A percentile compares a stretch with the other conserved stretches of the same genome.
Evolutionary conservation across 2,888 invertebrate species (phyloP).

Genomic region (Spilarctia lutea): DNA sequence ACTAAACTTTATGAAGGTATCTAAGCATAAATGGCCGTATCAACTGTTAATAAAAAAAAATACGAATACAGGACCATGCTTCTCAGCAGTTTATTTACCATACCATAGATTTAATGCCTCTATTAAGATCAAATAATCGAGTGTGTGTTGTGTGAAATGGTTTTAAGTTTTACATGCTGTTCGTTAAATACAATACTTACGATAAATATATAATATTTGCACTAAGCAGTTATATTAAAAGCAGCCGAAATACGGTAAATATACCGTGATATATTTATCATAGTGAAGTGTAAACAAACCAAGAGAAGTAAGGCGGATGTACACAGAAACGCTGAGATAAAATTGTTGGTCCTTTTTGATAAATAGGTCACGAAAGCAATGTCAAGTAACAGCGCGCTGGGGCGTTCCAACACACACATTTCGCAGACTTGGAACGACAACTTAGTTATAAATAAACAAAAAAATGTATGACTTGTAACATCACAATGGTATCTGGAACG

Average conservation of each 20-base stretch:
- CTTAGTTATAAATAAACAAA: slow-evolving; percentile 41
- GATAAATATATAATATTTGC: slow-evolving; percentile 39
- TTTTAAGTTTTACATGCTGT: neutral
- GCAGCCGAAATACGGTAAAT: slow-evolving; percentile 48
- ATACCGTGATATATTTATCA: slow-evolving; percentile 64
- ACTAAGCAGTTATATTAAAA: slow-evolving; percentile 47
- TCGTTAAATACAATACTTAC: neutral
- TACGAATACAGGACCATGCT: no score
- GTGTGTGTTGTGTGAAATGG: neutral
- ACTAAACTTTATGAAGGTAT: neutral
- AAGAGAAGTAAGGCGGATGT: slow-evolving; percentile 55
- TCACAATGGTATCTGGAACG: slow-evolving; percentile 12
- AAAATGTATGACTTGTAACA: slow-evolving; percentile 19
- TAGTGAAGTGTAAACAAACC: slow-evolving; percentile 59
- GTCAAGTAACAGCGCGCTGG: slow-evolving; percentile 53
- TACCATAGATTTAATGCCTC: no score
- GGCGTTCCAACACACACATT: slow-evolving; percentile 48
- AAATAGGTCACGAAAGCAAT: slow-evolving; percentile 71
- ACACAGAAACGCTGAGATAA: slow-evolving; percentile 60
- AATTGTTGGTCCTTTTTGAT: slow-evolving; percentile 65
- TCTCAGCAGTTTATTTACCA: neutral
- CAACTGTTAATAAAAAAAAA: neutral
- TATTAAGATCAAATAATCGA: neutral
- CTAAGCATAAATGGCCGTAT: neutral
- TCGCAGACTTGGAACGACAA: slow-evolving; percentile 44